Evolutionary conservation across 2,113 vertebrate species (phyloP).

Genomic region (Crotalus horridus): DNA sequence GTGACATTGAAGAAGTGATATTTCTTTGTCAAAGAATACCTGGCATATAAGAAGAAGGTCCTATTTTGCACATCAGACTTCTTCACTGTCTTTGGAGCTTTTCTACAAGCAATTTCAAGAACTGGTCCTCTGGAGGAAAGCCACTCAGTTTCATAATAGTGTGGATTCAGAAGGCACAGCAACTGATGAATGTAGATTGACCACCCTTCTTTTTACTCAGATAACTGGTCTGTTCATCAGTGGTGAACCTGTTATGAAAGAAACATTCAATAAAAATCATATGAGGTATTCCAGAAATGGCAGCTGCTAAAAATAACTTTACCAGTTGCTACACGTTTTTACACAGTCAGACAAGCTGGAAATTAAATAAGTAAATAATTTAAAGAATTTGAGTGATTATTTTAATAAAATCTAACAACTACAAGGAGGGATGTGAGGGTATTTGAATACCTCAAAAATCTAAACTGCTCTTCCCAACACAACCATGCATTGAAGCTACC

Average conservation of each 20-base stretch:
- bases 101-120: slow-evolving; percentile 90
- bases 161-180: slow-evolving; percentile 58
- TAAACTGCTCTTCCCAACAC: too few relatives aligned
- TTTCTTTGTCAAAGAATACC: not conserved
- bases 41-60: slow-evolving; percentile 61
- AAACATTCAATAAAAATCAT: not conserved
- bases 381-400: not conserved
- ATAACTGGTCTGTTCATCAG: not conserved
- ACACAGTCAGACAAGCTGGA: not conserved
- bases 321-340: not conserved
- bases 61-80: slow-evolving; percentile 87
- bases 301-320: not conserved
- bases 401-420: not conserved
- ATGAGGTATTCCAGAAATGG: not conserved
- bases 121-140: slow-evolving; percentile 83
- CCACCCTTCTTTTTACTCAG: not conserved
- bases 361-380: not conserved
- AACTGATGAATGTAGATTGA: not conserved
- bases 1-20: not conserved
- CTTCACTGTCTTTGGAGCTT: slow-evolving; percentile 76
- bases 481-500: too few relatives aligned
- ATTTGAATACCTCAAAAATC: too few relatives aligned
- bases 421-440: not conserved
- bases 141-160: slow-evolving; percentile 81
- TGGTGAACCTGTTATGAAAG: not conserved